Percentiles rank a stretch among this genome's conserved stretches.
Evolutionary conservation across 1,140 invertebrate genomes (phyloP).

Genomic region (Andricus grossulariae): DNA sequence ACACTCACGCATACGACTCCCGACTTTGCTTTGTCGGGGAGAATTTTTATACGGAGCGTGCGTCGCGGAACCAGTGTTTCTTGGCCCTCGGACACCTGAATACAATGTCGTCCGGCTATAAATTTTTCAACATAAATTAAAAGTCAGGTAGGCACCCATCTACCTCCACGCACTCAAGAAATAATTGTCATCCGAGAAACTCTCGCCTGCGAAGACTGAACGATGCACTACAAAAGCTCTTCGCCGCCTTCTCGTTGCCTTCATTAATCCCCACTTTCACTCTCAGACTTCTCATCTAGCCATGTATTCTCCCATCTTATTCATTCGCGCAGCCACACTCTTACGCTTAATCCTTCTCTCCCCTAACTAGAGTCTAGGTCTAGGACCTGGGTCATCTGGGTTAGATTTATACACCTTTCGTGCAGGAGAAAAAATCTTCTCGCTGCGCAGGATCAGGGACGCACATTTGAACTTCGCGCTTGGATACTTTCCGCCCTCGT

Average conservation of each 20-base stretch:
- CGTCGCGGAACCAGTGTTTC: constrained; percentile 22
- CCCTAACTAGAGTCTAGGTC: neutral
- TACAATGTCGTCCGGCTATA: constrained; percentile 60
- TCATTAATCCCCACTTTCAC: constrained; percentile 32
- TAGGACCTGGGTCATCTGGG: neutral
- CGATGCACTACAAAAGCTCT: constrained; percentile 42
- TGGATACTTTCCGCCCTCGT: too few relatives aligned
- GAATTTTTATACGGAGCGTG: neutral
- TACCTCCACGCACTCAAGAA: constrained; percentile 52
- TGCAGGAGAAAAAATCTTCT: neutral
- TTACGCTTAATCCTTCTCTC: neutral
- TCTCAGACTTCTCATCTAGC: constrained; percentile 19
- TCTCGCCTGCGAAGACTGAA: constrained; percentile 40
- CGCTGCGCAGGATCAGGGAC: too few relatives aligned
- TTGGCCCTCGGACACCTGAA: constrained; percentile 56
- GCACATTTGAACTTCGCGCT: too few relatives aligned
- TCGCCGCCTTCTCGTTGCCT: constrained; percentile 35
- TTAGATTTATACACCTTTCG: neutral
- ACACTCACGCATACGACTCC: constrained; percentile 4
- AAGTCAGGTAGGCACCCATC: constrained; percentile 46
- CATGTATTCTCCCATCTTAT: constrained; percentile 4
- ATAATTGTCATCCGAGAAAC: constrained; percentile 65
- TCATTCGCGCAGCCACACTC: neutral
- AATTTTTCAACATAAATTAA: constrained; percentile 65
- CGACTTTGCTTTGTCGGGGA: neutral